Conservation (phyloP, 92 coral and sea anemone species). For the Chrysogorgia sp. region DNA sequence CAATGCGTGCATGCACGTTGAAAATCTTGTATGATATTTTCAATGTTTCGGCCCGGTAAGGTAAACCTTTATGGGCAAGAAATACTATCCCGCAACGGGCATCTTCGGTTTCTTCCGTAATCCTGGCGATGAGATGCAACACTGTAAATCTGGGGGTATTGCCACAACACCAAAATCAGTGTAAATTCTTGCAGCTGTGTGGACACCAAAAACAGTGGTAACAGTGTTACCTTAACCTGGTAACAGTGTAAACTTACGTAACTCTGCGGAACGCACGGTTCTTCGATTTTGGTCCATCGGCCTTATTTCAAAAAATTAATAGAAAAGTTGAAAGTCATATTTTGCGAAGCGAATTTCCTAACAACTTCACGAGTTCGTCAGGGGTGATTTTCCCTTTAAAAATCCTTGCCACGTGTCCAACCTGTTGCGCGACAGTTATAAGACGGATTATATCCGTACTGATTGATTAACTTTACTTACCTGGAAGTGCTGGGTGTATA, state of each 20-base stretch:
- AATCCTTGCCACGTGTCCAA: not conserved
- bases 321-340: too few species aligned
- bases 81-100: too few species aligned
- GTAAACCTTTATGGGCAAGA: constrained; percentile 15
- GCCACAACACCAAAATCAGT: too few species aligned
- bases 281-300: constrained; percentile 1
- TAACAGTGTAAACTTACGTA: too few species aligned
- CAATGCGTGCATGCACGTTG: not conserved
- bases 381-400: too few species aligned
- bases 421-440: not conserved
- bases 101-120: not conserved
- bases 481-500: constrained; percentile 9
- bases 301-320: not conserved
- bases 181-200: too few species aligned
- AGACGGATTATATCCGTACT: not conserved
- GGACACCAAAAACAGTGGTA: too few species aligned
- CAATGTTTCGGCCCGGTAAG: constrained; percentile 9
- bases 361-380: too few species aligned
- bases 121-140: not conserved
- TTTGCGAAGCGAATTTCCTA: too few species aligned
- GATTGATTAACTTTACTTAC: not conserved
- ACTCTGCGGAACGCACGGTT: not conserved
- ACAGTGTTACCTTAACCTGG: too few species aligned
- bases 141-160: too few species aligned
- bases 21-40: constrained; percentile 34